Evolutionary conservation across 2,113 vertebrate genomes (phyloP), one percentile per base, ranked within the genome.

Genomic region (Ariopsis seemanni): DNA sequence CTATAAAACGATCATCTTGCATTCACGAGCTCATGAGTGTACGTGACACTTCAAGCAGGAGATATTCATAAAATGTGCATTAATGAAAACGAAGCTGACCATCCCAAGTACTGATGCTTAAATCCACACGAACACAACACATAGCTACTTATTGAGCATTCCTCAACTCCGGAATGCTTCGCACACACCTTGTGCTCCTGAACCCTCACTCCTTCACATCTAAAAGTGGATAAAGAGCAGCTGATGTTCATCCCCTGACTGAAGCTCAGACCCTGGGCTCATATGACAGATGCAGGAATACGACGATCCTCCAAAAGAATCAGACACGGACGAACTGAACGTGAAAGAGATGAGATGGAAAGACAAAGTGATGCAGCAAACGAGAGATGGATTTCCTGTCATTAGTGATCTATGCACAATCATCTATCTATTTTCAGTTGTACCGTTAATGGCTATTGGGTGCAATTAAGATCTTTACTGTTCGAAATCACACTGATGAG

Each of bases 381-480:
- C 90, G 88, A 90, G 89, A 90, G 91, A 95, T 95, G 85, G 94
- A 95, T 96, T 95, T 95, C 88, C 94, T 89, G 92, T 95, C 95
- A 94, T 93, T 94, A 91, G 93, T 95, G 94, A 96, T 96, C 93
- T 95, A 95, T 95, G 93, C 92, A 94, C 93, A 95, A 94, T 95
- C 94, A 92, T 95, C 93, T 90, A 91, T 94, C 94, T 94, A 94
- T 94, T 95, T 95, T 94, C 93, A 93, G 93, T 94, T 94, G 94
- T 94, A 95, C 93, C 93, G 93, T 94, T 96, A 95, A 95, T 94
- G 94, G 91, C 94, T 94, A 93, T 94, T 93, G 89, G 90, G 93
- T 94, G 94, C 93, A 93, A 94, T 95, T 95, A 94, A 94, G 95
- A 95, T 95, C 93, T 92, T 93, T 94, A 93, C 92, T 89, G 92